Conservation (phyloP, 2,888 invertebrate genomes). For the Ecliptopera silaceata region DNA sequence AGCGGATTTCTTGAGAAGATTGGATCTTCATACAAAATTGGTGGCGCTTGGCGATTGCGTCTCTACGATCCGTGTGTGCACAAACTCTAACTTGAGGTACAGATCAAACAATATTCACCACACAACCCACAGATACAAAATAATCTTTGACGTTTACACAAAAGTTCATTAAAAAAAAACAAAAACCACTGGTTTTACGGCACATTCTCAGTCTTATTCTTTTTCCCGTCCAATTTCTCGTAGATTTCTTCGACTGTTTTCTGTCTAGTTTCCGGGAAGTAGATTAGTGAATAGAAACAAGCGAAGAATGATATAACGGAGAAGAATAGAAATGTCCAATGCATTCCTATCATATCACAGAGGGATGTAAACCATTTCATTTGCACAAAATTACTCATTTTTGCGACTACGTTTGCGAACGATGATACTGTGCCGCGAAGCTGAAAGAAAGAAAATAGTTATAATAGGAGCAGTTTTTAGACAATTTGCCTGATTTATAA, state of each 20-base stretch:
- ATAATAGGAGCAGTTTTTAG: not conserved
- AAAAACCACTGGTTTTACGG: constrained; percentile 37
- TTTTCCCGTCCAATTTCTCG: constrained; percentile 56
- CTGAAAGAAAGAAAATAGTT: constrained; percentile 48
- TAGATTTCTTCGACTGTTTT: constrained; percentile 73
- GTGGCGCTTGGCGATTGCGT: too few species aligned
- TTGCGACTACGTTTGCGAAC: constrained; percentile 71
- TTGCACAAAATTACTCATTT: constrained; percentile 74
- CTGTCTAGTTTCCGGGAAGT: constrained; percentile 70
- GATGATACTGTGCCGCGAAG: constrained; percentile 73
- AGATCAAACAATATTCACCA: too few species aligned
- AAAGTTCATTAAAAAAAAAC: too few species aligned
- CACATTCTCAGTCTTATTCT: constrained; percentile 46
- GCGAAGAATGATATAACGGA: constrained; percentile 63
- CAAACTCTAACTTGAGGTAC: too few species aligned
- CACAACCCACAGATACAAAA: too few species aligned
- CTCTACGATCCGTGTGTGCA: too few species aligned
- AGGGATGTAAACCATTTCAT: constrained; percentile 74
- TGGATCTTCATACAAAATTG: too few species aligned
- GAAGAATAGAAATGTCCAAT: constrained; percentile 74
- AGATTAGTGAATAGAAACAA: constrained; percentile 61
- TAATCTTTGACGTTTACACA: too few species aligned
- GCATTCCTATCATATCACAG: constrained; percentile 66
- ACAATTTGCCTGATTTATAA: too few species aligned
- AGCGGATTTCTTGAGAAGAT: too few species aligned